Conservation (phyloP, 1,140 invertebrate species). For the Belonocnema kinseyi region DNA sequence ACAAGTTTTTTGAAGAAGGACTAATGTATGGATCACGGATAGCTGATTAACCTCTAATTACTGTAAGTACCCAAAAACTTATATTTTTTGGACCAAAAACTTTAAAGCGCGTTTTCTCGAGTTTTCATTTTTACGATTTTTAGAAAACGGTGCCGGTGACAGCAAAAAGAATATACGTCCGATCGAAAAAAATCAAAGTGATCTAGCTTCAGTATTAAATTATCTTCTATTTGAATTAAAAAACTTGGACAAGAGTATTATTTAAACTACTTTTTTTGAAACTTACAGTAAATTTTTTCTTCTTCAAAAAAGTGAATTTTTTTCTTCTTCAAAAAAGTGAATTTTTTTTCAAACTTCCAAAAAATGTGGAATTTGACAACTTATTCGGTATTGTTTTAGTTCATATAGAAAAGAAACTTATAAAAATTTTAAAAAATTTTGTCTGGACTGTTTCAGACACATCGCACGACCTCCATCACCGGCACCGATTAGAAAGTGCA, state of each 20-base stretch:
- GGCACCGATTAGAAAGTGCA: conserved; percentile 23
- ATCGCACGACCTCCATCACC: conserved; percentile 10
- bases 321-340: conserved; percentile 19
- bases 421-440: conserved; percentile 22
- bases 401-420: conserved; percentile 29
- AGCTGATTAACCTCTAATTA: no score
- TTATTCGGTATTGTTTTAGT: background rate
- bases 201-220: conserved; percentile 33
- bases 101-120: conserved; percentile 14
- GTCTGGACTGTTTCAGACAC: conserved; percentile 26
- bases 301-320: no score
- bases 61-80: no score
- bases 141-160: conserved; percentile 20
- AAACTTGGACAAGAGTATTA: conserved; percentile 22
- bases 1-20: conserved; percentile 36
- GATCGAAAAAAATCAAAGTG: conserved; percentile 30
- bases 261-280: no score
- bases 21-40: no score
- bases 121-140: conserved; percentile 34
- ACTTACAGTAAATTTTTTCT: no score
- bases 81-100: no score
- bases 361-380: conserved; percentile 31
- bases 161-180: conserved; percentile 20
- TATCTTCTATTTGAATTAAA: conserved; percentile 32
- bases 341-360: background rate